Conservation (phyloP, 2,888 invertebrate species). For the Coronaproctus castanopsis region DNA sequence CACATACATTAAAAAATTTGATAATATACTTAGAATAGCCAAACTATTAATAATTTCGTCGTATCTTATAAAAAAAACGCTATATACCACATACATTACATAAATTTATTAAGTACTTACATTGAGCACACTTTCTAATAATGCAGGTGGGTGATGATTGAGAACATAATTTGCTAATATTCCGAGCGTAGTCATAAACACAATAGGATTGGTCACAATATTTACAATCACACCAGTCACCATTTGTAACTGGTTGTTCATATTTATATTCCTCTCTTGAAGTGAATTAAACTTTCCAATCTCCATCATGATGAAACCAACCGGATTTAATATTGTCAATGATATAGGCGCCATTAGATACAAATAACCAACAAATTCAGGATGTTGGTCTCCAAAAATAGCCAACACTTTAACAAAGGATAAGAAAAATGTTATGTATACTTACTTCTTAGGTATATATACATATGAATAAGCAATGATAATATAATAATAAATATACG, state of each 20-base stretch:
- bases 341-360: conserved; percentile 90
- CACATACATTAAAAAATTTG: too few species aligned
- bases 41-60: too few species aligned
- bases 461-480: background rate
- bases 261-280: background rate
- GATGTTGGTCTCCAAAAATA: conserved; percentile 63
- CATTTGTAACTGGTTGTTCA: conserved; percentile 14
- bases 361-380: conserved; percentile 72
- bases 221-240: conserved; percentile 33
- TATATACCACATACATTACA: too few species aligned
- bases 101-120: too few species aligned
- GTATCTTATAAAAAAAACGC: too few species aligned
- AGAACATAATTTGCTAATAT: conserved; percentile 66
- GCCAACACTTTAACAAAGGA: conserved; percentile 44
- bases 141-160: conserved; percentile 51
- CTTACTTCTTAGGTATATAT: background rate
- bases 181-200: conserved; percentile 82
- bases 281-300: conserved; percentile 28
- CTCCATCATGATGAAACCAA: conserved; percentile 78
- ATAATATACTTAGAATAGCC: too few species aligned
- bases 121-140: conserved; percentile 51
- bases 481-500: too few species aligned
- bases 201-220: conserved; percentile 67
- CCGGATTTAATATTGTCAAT: conserved; percentile 72
- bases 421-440: background rate